phyloP scores from a whole-genome alignment of 2,888 invertebrate genomes.

The Drosophila mayaguana region DNA sequence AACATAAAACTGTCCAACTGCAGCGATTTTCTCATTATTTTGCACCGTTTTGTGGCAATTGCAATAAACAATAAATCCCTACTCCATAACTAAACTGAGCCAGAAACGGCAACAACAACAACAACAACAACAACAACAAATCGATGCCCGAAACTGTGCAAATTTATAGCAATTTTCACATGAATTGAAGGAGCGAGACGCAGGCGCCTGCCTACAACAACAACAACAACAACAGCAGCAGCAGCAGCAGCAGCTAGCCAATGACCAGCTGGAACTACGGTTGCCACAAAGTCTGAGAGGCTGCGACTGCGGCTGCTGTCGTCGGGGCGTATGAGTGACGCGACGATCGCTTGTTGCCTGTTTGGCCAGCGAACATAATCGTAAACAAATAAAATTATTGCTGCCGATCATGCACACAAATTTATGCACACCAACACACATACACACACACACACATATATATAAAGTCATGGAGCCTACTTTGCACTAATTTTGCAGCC shows the following conservation, averaged over 20 bases:
- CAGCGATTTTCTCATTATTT: constrained; percentile 80
- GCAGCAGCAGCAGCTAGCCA: constrained; percentile 29
- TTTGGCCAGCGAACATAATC: constrained; percentile 79
- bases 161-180: constrained; percentile 83
- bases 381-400: constrained; percentile 82
- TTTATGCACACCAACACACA: constrained; percentile 67
- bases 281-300: constrained; percentile 63
- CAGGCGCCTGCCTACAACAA: constrained; percentile 68
- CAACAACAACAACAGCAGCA: constrained; percentile 41
- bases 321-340: constrained; percentile 81
- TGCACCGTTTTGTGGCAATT: constrained; percentile 83
- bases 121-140: constrained; percentile 4
- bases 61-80: constrained; percentile 84
- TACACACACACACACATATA: constrained; percentile 31
- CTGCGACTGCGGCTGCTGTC: constrained; percentile 49
- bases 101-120: background rate
- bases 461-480: constrained; percentile 41
- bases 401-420: constrained; percentile 81
- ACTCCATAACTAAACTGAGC: constrained; percentile 33
- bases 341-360: constrained; percentile 71
- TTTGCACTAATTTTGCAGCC: constrained; percentile 75
- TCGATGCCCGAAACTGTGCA: constrained; percentile 43
- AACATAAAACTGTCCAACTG: constrained; percentile 82
- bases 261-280: constrained; percentile 42
- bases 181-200: constrained; percentile 68